Conservation (phyloP, 1,140 invertebrate species). For the Oedothorax gibbosus region DNA sequence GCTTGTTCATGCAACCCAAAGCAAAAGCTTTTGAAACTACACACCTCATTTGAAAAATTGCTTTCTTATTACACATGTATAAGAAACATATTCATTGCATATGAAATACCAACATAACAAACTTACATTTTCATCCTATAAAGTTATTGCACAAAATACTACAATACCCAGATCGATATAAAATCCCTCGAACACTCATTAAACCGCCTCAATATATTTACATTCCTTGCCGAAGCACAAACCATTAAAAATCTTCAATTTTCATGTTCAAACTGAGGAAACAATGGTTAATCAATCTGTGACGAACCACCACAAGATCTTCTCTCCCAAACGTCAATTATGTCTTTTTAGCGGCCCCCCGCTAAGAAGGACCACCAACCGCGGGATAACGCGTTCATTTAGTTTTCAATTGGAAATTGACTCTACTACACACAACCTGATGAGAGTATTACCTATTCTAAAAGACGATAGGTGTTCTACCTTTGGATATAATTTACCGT, state of each 20-base stretch:
- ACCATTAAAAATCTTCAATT: neutral
- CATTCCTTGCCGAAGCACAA: neutral
- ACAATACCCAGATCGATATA: too few species aligned
- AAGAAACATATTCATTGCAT: too few species aligned
- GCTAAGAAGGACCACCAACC: conserved; percentile 11
- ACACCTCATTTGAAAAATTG: too few species aligned
- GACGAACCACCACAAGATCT: conserved; percentile 4
- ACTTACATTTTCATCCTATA: too few species aligned
- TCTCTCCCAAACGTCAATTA: neutral
- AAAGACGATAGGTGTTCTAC: neutral
- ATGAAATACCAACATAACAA: too few species aligned
- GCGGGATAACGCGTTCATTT: conserved; percentile 23
- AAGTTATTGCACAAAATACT: too few species aligned
- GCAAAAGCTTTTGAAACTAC: too few species aligned
- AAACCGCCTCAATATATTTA: too few species aligned
- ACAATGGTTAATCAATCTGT: conserved; percentile 26
- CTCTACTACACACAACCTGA: neutral
- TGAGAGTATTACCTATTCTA: neutral
- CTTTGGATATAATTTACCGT: neutral
- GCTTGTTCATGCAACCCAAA: too few species aligned
- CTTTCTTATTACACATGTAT: too few species aligned
- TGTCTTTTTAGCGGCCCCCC: neutral
- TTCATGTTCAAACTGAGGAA: neutral
- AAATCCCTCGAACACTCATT: too few species aligned
- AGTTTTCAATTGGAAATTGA: conserved; percentile 28